phyloP scores from a whole-genome alignment of 2,797 vertebrate species.

The Anas acuta region DNA sequence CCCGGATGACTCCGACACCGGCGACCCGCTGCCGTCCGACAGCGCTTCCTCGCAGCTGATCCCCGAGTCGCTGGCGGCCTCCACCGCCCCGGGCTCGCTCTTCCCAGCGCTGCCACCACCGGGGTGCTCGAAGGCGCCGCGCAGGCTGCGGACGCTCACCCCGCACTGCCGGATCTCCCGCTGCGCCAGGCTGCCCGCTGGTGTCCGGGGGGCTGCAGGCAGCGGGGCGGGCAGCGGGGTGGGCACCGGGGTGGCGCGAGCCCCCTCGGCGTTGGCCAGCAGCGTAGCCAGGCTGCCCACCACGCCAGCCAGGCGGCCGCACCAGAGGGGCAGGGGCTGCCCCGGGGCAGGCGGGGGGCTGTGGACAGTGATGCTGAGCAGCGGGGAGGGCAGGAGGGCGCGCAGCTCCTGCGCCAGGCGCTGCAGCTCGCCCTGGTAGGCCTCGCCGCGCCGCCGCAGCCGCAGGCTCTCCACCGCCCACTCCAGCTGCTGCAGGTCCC shows the following conservation, averaged over 20 bases:
- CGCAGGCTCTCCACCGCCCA: constrained; percentile 88
- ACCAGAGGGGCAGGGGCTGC: constrained; percentile 88
- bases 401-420: constrained; percentile 87
- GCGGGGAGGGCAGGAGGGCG: constrained; percentile 87
- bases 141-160: constrained; percentile 88
- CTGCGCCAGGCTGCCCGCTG: constrained; percentile 59
- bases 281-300: constrained; percentile 91
- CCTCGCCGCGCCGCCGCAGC: constrained; percentile 86
- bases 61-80: constrained; percentile 82
- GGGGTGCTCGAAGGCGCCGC: constrained; percentile 86
- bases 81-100: neutral
- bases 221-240: neutral
- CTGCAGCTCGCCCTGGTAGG: constrained; percentile 88
- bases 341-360: constrained; percentile 80
- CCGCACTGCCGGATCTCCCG: constrained; percentile 90
- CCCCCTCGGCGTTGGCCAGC: constrained; percentile 81
- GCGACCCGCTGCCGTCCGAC: constrained; percentile 31
- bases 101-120: neutral
- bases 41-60: constrained; percentile 79
- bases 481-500: constrained; percentile 91
- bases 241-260: neutral
- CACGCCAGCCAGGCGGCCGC: constrained; percentile 87
- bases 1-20: constrained; percentile 77
- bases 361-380: constrained; percentile 89
- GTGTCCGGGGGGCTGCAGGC: accelerated